These are phyloP conservation scores for Drosophila repletoides DNA, from an alignment of 1,140 invertebrate genomes.

Conservation along the genomic window DNA sequence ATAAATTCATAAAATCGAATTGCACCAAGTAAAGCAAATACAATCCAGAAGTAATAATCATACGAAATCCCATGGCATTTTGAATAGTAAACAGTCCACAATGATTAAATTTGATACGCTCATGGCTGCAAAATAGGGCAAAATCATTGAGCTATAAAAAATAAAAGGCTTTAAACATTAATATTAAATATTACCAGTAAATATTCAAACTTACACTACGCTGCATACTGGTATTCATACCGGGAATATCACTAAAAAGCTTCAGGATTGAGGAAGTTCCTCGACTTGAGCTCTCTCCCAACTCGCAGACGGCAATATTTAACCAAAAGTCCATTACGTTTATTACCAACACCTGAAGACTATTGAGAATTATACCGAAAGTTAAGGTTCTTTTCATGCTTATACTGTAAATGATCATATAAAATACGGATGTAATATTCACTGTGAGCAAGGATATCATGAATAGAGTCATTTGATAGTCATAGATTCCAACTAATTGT, in stretches of 20 bases:
- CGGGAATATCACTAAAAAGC: conserved; percentile 28
- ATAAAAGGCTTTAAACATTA: neutral
- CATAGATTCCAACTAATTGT: conserved; percentile 24
- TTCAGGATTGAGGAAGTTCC: conserved; percentile 37
- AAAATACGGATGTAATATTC: conserved; percentile 44
- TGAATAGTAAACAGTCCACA: conserved; percentile 48
- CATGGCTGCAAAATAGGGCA: conserved; percentile 39
- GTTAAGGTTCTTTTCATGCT: neutral
- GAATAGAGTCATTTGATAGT: conserved; percentile 37
- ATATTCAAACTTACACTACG: conserved; percentile 24
- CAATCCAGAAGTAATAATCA: conserved; percentile 32
- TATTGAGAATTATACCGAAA: neutral
- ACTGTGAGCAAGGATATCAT: conserved; percentile 14
- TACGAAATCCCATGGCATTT: conserved; percentile 50
- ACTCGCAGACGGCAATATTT: conserved; percentile 35
- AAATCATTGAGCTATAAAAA: conserved; percentile 37
- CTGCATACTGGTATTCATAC: neutral
- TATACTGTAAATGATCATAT: conserved; percentile 34
- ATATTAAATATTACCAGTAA: neutral
- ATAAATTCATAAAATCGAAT: conserved; percentile 54
- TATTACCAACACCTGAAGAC: conserved; percentile 24
- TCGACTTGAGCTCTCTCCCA: conserved; percentile 20
- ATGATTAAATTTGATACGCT: conserved; percentile 17
- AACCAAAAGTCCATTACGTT: conserved; percentile 51
- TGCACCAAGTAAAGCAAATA: conserved; percentile 58